phyloP scores from a whole-genome alignment of 2,113 vertebrate species.

The Anser cygnoides region DNA sequence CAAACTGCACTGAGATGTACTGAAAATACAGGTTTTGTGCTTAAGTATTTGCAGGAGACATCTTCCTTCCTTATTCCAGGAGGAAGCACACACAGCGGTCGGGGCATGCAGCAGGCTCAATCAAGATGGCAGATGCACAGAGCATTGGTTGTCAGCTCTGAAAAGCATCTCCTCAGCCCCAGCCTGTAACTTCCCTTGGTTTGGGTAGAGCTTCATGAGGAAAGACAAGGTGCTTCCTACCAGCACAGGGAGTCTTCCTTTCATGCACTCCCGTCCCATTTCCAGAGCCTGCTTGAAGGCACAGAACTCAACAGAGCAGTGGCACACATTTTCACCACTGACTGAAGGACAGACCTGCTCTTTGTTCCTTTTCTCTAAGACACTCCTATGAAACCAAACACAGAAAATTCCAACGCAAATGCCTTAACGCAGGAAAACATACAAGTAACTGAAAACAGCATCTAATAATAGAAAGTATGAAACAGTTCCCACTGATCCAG shows the following conservation, averaged over 20 bases:
- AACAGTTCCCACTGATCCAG: not conserved
- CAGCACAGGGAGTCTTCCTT: not conserved
- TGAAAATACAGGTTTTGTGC: not conserved
- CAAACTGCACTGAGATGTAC: not conserved
- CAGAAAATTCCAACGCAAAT: not conserved
- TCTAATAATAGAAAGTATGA: not conserved
- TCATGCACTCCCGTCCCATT: fast-evolving
- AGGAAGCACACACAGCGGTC: no score
- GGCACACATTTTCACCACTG: not conserved
- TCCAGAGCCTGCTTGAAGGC: not conserved
- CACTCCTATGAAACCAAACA: not conserved
- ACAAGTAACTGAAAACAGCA: not conserved
- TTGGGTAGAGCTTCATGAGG: not conserved
- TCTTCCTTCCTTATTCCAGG: not conserved
- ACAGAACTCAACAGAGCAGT: not conserved
- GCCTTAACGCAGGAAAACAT: not conserved
- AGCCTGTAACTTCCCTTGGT: not conserved
- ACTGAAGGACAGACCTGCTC: not conserved
- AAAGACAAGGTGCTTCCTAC: not conserved
- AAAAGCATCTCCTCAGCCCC: not conserved
- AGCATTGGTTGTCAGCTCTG: not conserved
- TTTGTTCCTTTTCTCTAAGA: not conserved
- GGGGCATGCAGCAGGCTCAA: no score
- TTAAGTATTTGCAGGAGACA: not conserved
- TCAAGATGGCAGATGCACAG: not conserved